Conservation (phyloP, 2,113 vertebrate genomes). For the Setophaga coronata region DNA sequence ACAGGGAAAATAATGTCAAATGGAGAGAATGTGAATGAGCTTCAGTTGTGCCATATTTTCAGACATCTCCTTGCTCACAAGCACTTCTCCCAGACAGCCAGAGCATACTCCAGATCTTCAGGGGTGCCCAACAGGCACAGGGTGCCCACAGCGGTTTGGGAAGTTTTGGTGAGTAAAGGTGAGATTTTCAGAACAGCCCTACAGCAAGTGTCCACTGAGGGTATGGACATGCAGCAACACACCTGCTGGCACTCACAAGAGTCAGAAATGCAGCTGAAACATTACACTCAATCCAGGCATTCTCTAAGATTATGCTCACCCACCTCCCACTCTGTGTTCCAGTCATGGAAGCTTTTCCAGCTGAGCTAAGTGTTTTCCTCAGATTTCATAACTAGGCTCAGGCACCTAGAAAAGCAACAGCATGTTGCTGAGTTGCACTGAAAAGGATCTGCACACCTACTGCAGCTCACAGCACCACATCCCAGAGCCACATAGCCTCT, state of each 20-base stretch:
- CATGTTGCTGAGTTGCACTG: not conserved
- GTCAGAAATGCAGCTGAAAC: not conserved
- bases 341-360: constrained; percentile 8
- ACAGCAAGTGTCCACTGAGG: not conserved
- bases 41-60: not conserved
- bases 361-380: constrained; percentile 1
- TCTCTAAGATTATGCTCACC: not conserved
- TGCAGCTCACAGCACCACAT: not conserved
- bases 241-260: not conserved
- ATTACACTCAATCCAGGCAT: not conserved
- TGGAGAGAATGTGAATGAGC: not conserved
- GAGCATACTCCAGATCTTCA: not conserved
- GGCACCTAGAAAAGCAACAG: constrained; percentile 22
- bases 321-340: constrained; percentile 19
- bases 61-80: not conserved
- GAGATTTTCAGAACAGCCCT: not conserved
- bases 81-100: not conserved
- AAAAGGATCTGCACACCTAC: not conserved
- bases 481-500: not conserved
- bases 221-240: not conserved
- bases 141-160: not conserved
- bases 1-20: not conserved
- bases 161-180: not conserved
- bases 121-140: not conserved
- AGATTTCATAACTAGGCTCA: constrained; percentile 25